Conservation (phyloP, 2,797 vertebrate genomes). For the Chloroceryle amazona region DNA sequence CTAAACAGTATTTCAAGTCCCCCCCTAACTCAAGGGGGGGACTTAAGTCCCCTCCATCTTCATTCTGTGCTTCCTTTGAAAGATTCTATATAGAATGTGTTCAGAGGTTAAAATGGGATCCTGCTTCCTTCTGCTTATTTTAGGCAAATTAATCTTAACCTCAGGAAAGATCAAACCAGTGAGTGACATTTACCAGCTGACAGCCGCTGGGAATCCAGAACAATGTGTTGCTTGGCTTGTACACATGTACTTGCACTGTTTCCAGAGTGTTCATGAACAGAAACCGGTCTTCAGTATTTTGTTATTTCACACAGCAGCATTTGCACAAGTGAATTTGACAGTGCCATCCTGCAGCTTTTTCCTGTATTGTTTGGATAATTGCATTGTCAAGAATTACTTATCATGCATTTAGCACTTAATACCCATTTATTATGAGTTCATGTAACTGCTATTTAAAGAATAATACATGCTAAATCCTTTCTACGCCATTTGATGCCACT, state of each 20-base stretch:
- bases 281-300: neutral
- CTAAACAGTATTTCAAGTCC: neutral
- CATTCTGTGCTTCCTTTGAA: neutral
- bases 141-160: neutral
- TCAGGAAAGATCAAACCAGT: neutral
- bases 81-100: neutral
- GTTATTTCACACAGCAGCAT: neutral
- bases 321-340: conserved; percentile 69
- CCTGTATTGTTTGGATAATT: conserved; percentile 84
- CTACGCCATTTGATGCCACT: conserved; percentile 80
- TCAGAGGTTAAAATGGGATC: neutral
- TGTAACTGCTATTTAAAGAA: conserved; percentile 87
- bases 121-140: neutral
- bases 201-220: neutral
- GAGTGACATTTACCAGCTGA: neutral
- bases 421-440: conserved; percentile 86
- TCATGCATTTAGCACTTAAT: conserved; percentile 85
- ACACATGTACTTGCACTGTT: neutral
- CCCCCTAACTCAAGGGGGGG: neutral
- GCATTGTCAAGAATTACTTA: conserved; percentile 86
- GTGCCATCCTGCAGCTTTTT: conserved; percentile 71
- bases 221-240: neutral
- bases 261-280: neutral
- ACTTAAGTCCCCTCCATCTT: neutral
- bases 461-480: conserved; percentile 81